Evolutionary conservation across 2,888 invertebrate genomes (phyloP).

Genomic region (Hypselothyrea guttata): DNA sequence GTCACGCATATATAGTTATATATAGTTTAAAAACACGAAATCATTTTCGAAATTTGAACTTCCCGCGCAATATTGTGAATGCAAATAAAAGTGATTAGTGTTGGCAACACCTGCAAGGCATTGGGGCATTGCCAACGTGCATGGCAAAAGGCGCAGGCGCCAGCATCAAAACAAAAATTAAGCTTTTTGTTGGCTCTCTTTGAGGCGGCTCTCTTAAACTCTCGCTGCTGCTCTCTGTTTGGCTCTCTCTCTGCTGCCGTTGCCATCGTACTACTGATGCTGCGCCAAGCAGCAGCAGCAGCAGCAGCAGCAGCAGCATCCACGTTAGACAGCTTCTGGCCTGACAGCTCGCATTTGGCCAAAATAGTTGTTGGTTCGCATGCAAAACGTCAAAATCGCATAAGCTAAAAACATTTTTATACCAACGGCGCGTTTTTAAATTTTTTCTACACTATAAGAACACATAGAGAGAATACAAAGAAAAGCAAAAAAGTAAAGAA

Average conservation of each 20-base stretch:
- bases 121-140: constrained; percentile 10
- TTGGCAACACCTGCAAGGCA: constrained; percentile 26
- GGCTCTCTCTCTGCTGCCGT: constrained; percentile 42
- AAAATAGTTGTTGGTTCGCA: constrained; percentile 81
- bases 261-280: constrained; percentile 33
- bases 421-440: constrained; percentile 80
- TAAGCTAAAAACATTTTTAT: constrained; percentile 79
- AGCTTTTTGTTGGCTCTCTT: constrained; percentile 20
- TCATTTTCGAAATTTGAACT: background rate
- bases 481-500: constrained; percentile 44
- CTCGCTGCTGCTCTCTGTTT: constrained; percentile 19
- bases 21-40: no score
- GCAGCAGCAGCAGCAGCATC: no score
- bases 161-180: constrained; percentile 61
- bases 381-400: constrained; percentile 81
- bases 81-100: constrained; percentile 13
- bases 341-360: constrained; percentile 69
- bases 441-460: constrained; percentile 68
- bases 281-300: constrained; percentile 45
- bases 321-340: constrained; percentile 68
- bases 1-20: no score
- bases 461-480: constrained; percentile 41
- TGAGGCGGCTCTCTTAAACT: constrained; percentile 2
- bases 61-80: constrained; percentile 8
- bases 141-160: constrained; percentile 48